Percentiles rank a stretch among this genome's conserved stretches.
Evolutionary conservation across 1,140 invertebrate species (phyloP).

Genomic region (Drosophila leontia): DNA sequence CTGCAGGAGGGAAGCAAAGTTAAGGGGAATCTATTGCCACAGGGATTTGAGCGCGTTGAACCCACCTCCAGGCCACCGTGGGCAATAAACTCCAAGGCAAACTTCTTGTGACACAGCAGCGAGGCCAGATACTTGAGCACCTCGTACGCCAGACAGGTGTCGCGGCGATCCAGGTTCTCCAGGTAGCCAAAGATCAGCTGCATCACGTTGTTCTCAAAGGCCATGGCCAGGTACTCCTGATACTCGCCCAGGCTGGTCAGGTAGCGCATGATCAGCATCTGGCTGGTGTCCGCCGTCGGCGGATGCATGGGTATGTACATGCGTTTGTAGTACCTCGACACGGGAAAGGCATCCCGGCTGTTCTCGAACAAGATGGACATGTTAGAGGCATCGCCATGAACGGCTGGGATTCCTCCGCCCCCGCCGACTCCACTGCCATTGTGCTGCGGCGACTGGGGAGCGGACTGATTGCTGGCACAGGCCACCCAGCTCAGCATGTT

Average conservation of each 20-base stretch:
- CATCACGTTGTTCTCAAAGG: constrained; percentile 96
- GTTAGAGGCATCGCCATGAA: constrained; percentile 64
- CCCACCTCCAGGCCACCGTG: constrained; percentile 92
- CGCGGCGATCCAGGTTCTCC: constrained; percentile 94
- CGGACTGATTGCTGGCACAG: constrained; percentile 52
- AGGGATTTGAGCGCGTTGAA: background rate
- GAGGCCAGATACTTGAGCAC: constrained; percentile 97
- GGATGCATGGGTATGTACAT: constrained; percentile 93
- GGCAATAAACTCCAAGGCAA: constrained; percentile 97
- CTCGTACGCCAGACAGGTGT: constrained; percentile 97
- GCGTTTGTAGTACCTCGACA: constrained; percentile 69
- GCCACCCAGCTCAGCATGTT: constrained; percentile 70
- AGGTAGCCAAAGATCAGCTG: constrained; percentile 95
- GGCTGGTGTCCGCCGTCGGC: constrained; percentile 93
- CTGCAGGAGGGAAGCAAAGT: constrained; percentile 79
- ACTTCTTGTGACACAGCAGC: constrained; percentile 98
- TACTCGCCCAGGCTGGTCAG: constrained; percentile 98
- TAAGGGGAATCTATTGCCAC: background rate
- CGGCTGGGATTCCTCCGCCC: background rate
- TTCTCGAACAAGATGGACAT: constrained; percentile 79
- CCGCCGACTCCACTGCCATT: constrained; percentile 39
- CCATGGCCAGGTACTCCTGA: constrained; percentile 96
- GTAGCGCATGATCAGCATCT: constrained; percentile 96
- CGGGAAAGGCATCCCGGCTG: constrained; percentile 74
- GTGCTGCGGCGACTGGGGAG: constrained; percentile 73